Base-by-base conservation (phyloP, 1,140 invertebrate genomes). In the Drosophila equinoxialis region DNA sequence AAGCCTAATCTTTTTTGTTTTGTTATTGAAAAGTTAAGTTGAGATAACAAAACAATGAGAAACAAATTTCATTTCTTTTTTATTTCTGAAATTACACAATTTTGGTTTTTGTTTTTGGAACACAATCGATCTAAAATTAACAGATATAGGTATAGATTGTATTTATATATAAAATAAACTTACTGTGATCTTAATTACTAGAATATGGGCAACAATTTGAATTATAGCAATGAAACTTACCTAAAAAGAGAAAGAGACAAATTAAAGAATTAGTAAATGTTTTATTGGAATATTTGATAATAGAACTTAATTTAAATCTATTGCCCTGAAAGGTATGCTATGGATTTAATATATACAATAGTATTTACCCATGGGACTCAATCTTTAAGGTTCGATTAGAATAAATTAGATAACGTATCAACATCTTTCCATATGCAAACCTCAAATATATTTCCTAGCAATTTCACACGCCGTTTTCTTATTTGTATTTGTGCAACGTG, bases 121-220 rank as follows among this genome's bases (percentile, higher is more conserved):
- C 20, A 51, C 17, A 51, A 11, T 51, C 45, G 45, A 51, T 51
- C 20, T 23, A 51, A 23, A 51, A 20, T 51, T 51, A 51, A 51
- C 45, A 51, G 17, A 51, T 23, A 51, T 20, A 51, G 45, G 3
- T 51, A 51, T 51, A 51, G 8, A 37, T 10, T 20, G 6, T 14
- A 17, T 57, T n/a, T 33, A 33, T 57, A 57, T 33, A 61, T 55
- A 79, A 65, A 67, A 70, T 81, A 86, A 68, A 85, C 82, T 85
- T 85, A 85, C 82, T 87, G 83, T 66, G 83, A 82, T 57, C 75
- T 82, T 79, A 87, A 13, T 45, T 30, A 61, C 35, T 75, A 76
- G 14, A 58, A 62, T 54, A 51, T 51, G 20, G 10, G 26, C 30
- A 35, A 41, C 62, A 65, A 58, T 26, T 26, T 3, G 51, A 41